phyloP scores from a whole-genome alignment of 2,113 vertebrate species.

The Mellivora capensis region DNA sequence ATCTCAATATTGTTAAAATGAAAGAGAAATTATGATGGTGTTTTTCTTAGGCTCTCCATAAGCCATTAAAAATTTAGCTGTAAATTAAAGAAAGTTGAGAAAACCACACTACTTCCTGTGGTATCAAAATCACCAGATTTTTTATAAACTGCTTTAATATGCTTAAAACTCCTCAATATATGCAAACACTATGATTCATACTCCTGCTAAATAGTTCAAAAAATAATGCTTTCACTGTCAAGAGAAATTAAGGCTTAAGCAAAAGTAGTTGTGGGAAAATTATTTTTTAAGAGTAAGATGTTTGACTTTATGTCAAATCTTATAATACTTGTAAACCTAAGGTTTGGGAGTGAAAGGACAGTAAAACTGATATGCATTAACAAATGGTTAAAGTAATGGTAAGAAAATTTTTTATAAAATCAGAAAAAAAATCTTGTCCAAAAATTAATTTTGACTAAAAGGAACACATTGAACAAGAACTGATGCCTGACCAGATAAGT shows the following conservation, averaged over 20 bases:
- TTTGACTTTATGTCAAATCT: neutral
- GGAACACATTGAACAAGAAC: neutral
- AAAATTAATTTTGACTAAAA: neutral
- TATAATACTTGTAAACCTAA: neutral
- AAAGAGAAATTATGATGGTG: slow-evolving; percentile 1
- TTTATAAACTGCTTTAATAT: neutral
- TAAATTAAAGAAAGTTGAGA: neutral
- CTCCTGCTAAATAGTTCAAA: neutral
- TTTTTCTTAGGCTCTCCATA: slow-evolving; percentile 2
- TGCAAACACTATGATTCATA: neutral
- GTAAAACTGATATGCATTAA: neutral
- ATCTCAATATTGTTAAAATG: slow-evolving; percentile 52
- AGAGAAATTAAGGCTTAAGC: slow-evolving; percentile 4
- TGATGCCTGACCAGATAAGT: neutral
- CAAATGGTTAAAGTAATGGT: neutral
- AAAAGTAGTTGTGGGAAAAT: neutral
- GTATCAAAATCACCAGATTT: neutral
- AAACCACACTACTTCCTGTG: neutral
- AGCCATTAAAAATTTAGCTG: slow-evolving; percentile 5
- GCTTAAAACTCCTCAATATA: neutral
- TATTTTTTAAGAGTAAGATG: neutral
- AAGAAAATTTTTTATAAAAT: neutral
- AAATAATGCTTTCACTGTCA: neutral
- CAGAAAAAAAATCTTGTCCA: neutral
- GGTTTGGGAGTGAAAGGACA: neutral